These are phyloP conservation scores for Lamproptera curius DNA, from an alignment of 2,888 invertebrate genomes.

Conservation along the genomic window DNA sequence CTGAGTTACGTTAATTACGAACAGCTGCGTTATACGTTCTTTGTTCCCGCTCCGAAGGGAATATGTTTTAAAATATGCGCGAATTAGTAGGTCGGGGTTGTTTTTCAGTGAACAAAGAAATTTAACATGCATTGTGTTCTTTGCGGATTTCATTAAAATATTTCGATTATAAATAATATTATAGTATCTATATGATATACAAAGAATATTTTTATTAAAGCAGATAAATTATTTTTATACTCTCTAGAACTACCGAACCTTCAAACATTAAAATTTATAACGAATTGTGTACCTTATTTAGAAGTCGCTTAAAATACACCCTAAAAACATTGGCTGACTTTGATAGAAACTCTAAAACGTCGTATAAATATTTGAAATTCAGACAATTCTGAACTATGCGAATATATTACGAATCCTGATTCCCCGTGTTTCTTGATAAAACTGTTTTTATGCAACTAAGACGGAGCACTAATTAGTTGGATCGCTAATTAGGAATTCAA, in stretches of 20 bases:
- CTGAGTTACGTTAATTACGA: no score
- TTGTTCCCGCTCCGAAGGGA: slow-evolving; percentile 1
- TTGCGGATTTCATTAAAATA: background rate
- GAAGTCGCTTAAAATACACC: background rate
- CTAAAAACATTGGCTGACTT: background rate
- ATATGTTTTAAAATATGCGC: slow-evolving; percentile 9
- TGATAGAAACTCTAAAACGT: background rate
- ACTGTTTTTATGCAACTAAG: slow-evolving; percentile 3
- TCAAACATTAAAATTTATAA: background rate
- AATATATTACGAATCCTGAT: slow-evolving; percentile 1
- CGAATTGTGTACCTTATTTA: background rate
- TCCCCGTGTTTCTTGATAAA: slow-evolving; percentile 2
- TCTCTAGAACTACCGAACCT: background rate
- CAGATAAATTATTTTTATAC: background rate
- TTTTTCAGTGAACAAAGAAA: slow-evolving; percentile 5
- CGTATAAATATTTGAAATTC: slow-evolving; percentile 2
- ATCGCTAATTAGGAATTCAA: slow-evolving; percentile 15
- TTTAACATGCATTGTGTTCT: background rate
- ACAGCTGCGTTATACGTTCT: slow-evolving; percentile 1
- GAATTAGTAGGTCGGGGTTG: slow-evolving; percentile 6
- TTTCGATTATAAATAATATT: background rate
- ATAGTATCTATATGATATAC: background rate
- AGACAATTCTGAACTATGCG: slow-evolving; percentile 2
- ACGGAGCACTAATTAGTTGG: slow-evolving; percentile 13
- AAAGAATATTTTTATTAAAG: background rate